These are phyloP conservation scores for Scarus forsteni DNA, from an alignment of 2,797 vertebrate species.

Conservation along the genomic window DNA sequence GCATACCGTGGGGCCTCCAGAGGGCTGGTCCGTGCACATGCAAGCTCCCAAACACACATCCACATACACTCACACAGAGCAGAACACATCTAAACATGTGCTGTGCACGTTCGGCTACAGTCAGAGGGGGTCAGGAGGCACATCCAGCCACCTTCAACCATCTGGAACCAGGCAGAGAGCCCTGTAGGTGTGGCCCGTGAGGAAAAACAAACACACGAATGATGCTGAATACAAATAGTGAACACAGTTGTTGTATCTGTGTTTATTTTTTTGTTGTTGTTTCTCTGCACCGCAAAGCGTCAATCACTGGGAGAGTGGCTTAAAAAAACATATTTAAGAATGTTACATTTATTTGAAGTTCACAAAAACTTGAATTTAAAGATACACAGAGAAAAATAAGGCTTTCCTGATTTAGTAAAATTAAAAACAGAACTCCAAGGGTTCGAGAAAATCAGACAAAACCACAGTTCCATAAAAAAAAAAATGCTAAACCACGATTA, in stretches of 20 bases:
- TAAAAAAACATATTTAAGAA: no score
- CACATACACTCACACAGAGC: conserved; percentile 22
- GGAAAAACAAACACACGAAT: neutral
- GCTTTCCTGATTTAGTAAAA: no score
- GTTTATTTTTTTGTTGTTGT: no score
- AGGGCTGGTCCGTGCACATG: conserved; percentile 48
- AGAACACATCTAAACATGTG: conserved; percentile 37
- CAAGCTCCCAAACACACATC: conserved; percentile 23
- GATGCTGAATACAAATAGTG: neutral
- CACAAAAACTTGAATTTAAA: no score
- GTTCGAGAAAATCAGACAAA: no score
- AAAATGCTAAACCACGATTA: no score
- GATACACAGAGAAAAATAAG: no score
- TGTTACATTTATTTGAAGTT: no score
- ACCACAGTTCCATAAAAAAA: no score
- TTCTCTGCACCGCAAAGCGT: no score
- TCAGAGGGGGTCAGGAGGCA: conserved; percentile 11
- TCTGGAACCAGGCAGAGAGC: conserved; percentile 30
- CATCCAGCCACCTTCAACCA: conserved; percentile 11
- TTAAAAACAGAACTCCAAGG: no score
- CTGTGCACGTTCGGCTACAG: conserved; percentile 29
- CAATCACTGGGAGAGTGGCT: no score
- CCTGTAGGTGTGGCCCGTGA: conserved; percentile 10
- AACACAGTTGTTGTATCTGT: neutral
- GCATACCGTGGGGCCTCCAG: conserved; percentile 77